Evolutionary conservation across 2,113 vertebrate species (phyloP).

Genomic region (Callithrix jacchus): DNA sequence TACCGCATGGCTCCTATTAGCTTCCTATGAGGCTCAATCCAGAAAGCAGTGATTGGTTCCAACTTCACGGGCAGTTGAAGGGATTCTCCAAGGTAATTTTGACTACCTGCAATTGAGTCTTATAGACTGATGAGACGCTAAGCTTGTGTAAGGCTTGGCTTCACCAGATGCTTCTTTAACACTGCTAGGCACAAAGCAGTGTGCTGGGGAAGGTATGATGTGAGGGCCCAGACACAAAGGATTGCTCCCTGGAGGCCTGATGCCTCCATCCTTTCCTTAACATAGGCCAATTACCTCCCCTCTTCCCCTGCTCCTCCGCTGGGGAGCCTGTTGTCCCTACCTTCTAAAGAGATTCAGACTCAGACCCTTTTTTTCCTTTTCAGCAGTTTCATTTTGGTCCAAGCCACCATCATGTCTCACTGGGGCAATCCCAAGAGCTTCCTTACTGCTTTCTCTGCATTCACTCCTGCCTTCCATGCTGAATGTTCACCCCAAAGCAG

Average conservation of each 20-base stretch:
- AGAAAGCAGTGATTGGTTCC: not conserved
- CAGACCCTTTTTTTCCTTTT: not conserved
- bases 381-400: not conserved
- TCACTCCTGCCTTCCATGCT: not conserved
- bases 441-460: not conserved
- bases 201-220: not conserved
- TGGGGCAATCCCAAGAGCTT: not conserved
- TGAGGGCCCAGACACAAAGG: not conserved
- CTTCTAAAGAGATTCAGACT: not conserved
- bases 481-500: not conserved
- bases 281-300: not conserved
- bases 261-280: not conserved
- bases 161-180: not conserved
- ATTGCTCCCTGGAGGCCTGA: not conserved
- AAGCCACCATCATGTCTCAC: not conserved
- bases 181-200: not conserved
- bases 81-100: not conserved
- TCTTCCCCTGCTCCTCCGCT: not conserved
- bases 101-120: not conserved
- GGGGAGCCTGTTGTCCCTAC: not conserved
- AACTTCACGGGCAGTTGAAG: constrained; percentile 1
- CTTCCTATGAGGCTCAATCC: not conserved
- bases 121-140: not conserved
- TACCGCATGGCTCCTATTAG: not conserved
- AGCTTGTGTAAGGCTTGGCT: not conserved